phyloP scores from a whole-genome alignment of 2,888 invertebrate species.

The Matsumyia berberina region DNA sequence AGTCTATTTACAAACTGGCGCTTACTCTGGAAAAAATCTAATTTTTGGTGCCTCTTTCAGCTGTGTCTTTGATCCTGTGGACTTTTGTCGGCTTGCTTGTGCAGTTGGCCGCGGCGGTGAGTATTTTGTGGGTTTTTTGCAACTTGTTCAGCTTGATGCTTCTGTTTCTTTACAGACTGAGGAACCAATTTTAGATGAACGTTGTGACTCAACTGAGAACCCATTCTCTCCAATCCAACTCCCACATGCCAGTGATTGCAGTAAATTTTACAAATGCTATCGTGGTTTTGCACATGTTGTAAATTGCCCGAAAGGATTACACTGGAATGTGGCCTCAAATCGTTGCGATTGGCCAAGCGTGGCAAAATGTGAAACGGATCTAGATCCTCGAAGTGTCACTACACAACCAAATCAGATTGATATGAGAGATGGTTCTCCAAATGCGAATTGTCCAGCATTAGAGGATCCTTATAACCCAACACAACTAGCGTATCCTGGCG shows the following conservation, averaged over 20 bases:
- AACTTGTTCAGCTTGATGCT: too few species aligned
- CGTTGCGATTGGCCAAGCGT: conserved; percentile 79
- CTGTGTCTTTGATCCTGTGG: not conserved
- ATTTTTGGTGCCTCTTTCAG: conserved; percentile 13
- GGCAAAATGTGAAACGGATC: conserved; percentile 77
- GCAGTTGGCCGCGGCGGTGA: conserved; percentile 24
- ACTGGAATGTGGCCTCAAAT: conserved; percentile 79
- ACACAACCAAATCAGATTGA: too few species aligned
- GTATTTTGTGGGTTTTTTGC: not conserved
- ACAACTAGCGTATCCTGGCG: too few species aligned
- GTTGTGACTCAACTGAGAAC: conserved; percentile 77
- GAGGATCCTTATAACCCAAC: conserved; percentile 15
- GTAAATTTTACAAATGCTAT: conserved; percentile 80
- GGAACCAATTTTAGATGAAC: conserved; percentile 32
- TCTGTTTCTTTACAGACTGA: not conserved
- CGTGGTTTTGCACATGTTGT: conserved; percentile 77
- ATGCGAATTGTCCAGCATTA: not conserved
- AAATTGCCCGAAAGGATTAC: conserved; percentile 79
- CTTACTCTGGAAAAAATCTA: not conserved
- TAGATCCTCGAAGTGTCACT: too few species aligned
- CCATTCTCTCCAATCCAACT: conserved; percentile 78
- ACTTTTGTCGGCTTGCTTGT: conserved; percentile 6
- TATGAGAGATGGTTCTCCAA: too few species aligned
- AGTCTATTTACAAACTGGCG: not conserved
- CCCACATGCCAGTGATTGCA: conserved; percentile 79